Percentiles rank a stretch among this genome's conserved stretches.
These are phyloP conservation scores for Eupithecia abbreviata DNA, from an alignment of 2,888 invertebrate genomes.

Conservation along the genomic window DNA sequence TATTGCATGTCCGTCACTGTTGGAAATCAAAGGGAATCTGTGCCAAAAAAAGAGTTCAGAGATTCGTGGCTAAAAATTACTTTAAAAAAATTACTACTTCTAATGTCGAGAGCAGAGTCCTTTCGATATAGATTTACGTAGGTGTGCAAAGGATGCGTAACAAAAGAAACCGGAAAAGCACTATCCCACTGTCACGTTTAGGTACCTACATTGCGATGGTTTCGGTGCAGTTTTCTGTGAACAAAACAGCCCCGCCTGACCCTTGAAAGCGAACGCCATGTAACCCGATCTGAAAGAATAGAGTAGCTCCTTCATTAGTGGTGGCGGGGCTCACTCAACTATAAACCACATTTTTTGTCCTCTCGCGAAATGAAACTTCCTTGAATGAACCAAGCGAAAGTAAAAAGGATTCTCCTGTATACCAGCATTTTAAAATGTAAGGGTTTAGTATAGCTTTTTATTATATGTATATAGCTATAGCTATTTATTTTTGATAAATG, in stretches of 20 bases:
- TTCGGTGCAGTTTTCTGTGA: not conserved
- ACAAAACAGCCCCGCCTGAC: not conserved
- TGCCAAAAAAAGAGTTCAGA: not conserved
- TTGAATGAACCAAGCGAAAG: conserved; percentile 40
- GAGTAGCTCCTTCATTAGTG: conserved; percentile 78
- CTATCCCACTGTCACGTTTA: not conserved
- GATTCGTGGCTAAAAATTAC: not conserved
- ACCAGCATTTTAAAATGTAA: conserved; percentile 1
- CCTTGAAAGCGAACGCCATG: conserved; percentile 49
- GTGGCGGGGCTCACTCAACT: conserved; percentile 64
- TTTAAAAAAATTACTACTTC: not conserved
- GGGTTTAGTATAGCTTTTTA: not conserved
- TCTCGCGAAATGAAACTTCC: conserved; percentile 59
- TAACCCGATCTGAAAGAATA: conserved; percentile 50
- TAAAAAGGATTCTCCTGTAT: conserved; percentile 31
- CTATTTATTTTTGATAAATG: no score
- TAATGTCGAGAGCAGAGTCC: not conserved
- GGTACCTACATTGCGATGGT: not conserved
- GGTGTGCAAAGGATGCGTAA: not conserved
- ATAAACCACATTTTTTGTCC: conserved; percentile 72
- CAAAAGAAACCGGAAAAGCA: not conserved
- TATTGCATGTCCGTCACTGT: not conserved
- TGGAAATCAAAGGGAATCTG: not conserved
- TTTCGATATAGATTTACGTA: not conserved
- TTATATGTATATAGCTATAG: no score